Conservation (phyloP, 2,113 vertebrate species). For the Ophiodon elongatus region DNA sequence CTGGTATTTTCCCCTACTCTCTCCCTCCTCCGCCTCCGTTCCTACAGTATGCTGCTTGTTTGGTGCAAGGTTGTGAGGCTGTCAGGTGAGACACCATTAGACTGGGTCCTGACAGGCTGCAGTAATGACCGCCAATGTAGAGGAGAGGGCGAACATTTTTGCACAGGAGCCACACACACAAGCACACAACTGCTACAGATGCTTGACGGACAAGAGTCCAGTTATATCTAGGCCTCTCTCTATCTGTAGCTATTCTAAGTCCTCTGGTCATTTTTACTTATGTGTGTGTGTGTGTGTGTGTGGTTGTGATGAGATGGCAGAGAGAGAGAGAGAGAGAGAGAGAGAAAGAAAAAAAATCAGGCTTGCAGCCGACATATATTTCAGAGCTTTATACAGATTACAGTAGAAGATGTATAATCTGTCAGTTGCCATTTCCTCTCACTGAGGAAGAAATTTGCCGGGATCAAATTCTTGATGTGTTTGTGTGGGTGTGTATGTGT, state of each 20-base stretch:
- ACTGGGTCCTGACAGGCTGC: slow-evolving; percentile 73
- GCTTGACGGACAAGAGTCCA: slow-evolving; percentile 34
- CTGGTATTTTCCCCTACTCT: background rate
- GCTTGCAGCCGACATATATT: slow-evolving; percentile 70
- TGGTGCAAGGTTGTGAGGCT: slow-evolving; percentile 64
- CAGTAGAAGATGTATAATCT: slow-evolving; percentile 76
- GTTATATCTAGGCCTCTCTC: slow-evolving; percentile 5
- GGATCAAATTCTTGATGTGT: slow-evolving; percentile 57
- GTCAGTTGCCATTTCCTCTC: slow-evolving; percentile 80
- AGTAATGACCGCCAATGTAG: slow-evolving; percentile 69
- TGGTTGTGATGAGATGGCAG: slow-evolving; percentile 24
- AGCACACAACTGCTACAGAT: slow-evolving; percentile 19
- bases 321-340: slow-evolving; percentile 10
- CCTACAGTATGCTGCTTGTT: slow-evolving; percentile 53
- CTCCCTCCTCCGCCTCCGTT: slow-evolving; percentile 7
- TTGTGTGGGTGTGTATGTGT: background rate
- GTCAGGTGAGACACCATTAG: slow-evolving; percentile 81
- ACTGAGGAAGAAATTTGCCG: slow-evolving; percentile 70
- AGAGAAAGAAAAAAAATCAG: slow-evolving; percentile 37
- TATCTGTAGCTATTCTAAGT: background rate
- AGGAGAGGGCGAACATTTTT: slow-evolving; percentile 42
- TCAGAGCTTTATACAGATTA: slow-evolving; percentile 78
- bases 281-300: background rate
- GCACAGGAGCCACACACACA: slow-evolving; percentile 29
- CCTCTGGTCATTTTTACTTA: slow-evolving; percentile 27